These are phyloP conservation scores for Dicyrtoma fusca DNA, from an alignment of 2,888 invertebrate species.

Conservation along the genomic window DNA sequence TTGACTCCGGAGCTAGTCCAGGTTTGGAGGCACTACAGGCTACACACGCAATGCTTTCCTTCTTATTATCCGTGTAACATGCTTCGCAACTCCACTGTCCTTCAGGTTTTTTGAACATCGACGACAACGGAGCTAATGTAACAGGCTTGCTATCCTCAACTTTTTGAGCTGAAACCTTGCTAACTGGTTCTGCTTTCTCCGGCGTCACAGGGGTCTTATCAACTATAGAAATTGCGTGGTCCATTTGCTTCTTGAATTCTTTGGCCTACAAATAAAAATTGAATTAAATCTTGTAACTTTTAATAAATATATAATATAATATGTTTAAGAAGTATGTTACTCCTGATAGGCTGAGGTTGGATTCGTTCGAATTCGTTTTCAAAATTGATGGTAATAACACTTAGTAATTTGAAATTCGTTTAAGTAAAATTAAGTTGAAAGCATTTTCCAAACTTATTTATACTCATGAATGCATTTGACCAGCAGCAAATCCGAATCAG, in stretches of 20 bases:
- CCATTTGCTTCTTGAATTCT: conserved; percentile 32
- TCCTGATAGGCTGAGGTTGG: too few relatives aligned
- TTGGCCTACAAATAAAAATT: conserved; percentile 29
- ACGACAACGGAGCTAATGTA: conserved; percentile 25
- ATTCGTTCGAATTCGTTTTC: too few relatives aligned
- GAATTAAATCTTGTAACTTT: too few relatives aligned
- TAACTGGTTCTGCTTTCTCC: conserved; percentile 1
- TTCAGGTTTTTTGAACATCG: conserved; percentile 59
- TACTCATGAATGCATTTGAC: too few relatives aligned
- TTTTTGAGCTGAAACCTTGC: not conserved
- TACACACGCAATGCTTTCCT: conserved; percentile 62
- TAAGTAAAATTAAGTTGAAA: too few relatives aligned
- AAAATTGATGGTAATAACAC: too few relatives aligned
- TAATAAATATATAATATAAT: too few relatives aligned
- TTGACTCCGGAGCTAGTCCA: conserved; percentile 55
- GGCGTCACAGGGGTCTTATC: conserved; percentile 17
- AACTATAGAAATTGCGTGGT: conserved; percentile 19
- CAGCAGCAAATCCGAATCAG: too few relatives aligned
- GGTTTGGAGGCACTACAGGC: conserved; percentile 65
- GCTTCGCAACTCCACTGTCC: conserved; percentile 66
- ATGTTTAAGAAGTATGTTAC: too few relatives aligned
- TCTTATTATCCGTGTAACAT: conserved; percentile 66
- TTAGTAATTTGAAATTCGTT: too few relatives aligned
- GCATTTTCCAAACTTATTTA: too few relatives aligned
- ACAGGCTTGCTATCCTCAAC: conserved; percentile 9